phyloP scores from a whole-genome alignment of 2,797 vertebrate genomes.

The Melanotaenia trifasciata region DNA sequence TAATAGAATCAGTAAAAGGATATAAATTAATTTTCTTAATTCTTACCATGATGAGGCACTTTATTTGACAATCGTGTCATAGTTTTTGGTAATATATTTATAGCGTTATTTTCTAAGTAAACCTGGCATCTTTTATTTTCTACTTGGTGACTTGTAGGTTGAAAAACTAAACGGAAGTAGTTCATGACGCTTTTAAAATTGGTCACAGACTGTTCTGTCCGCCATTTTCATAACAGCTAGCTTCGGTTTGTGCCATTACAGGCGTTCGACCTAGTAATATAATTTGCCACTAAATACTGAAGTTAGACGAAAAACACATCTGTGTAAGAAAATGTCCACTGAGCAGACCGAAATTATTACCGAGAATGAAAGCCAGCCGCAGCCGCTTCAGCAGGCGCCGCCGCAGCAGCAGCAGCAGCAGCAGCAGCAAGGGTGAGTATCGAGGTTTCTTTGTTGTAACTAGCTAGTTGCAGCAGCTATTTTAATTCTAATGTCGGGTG shows the following conservation, averaged over 20 bases:
- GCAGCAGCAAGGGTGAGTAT: conserved; percentile 72
- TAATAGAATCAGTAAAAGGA: not conserved
- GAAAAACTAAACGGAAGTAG: conserved; percentile 33
- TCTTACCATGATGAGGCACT: not conserved
- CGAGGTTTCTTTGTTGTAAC: conserved; percentile 62
- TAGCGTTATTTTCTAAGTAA: not conserved
- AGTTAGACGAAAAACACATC: not conserved
- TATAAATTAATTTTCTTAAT: not conserved
- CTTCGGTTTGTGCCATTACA: not conserved
- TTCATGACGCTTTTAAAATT: conserved; percentile 4
- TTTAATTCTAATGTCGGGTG: not conserved
- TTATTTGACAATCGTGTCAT: no score
- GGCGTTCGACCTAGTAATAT: not conserved
- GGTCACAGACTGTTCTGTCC: conserved; percentile 5
- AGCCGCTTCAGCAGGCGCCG: conserved; percentile 21
- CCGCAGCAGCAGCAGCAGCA: no score
- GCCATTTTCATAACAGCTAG: conserved; percentile 61
- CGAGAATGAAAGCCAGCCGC: conserved; percentile 64
- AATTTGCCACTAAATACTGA: not conserved
- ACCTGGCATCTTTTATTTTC: no score
- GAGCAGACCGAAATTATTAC: conserved; percentile 69
- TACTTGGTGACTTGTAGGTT: not conserved
- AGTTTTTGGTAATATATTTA: not conserved
- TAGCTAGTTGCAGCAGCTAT: not conserved
- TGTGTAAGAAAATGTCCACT: conserved; percentile 76